Evolutionary conservation across 2,797 vertebrate species (phyloP).

Genomic region (Octomys mimax): DNA sequence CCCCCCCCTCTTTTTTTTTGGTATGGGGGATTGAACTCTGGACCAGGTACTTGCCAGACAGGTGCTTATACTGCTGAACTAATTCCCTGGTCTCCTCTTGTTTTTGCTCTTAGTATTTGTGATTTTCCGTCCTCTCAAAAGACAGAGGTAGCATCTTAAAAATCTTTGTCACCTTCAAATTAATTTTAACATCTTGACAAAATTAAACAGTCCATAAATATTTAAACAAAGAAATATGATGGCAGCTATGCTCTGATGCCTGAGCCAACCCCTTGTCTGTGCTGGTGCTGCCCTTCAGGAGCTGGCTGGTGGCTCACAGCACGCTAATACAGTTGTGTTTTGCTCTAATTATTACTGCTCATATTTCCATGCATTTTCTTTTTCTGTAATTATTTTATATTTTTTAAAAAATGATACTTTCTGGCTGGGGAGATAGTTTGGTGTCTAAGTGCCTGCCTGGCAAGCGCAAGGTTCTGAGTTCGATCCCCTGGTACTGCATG

Average conservation of each 20-base stretch:
- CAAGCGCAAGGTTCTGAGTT: too few relatives aligned
- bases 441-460: too few relatives aligned
- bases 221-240: background rate
- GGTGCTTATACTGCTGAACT: too few relatives aligned
- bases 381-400: constrained; percentile 71
- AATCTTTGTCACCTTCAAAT: background rate
- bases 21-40: too few relatives aligned
- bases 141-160: background rate
- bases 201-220: background rate
- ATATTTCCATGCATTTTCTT: constrained; percentile 27
- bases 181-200: background rate
- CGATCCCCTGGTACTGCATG: too few relatives aligned
- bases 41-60: too few relatives aligned
- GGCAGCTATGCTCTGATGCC: background rate
- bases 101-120: background rate
- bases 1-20: too few relatives aligned
- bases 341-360: constrained; percentile 60
- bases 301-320: background rate
- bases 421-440: background rate
- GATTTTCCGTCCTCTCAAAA: background rate
- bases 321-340: constrained; percentile 50
- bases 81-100: background rate
- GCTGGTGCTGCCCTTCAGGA: background rate
- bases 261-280: background rate
- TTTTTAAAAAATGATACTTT: constrained; percentile 59